These are phyloP conservation scores for Heteromurus nitidus DNA, from an alignment of 2,888 invertebrate species.

Conservation along the genomic window DNA sequence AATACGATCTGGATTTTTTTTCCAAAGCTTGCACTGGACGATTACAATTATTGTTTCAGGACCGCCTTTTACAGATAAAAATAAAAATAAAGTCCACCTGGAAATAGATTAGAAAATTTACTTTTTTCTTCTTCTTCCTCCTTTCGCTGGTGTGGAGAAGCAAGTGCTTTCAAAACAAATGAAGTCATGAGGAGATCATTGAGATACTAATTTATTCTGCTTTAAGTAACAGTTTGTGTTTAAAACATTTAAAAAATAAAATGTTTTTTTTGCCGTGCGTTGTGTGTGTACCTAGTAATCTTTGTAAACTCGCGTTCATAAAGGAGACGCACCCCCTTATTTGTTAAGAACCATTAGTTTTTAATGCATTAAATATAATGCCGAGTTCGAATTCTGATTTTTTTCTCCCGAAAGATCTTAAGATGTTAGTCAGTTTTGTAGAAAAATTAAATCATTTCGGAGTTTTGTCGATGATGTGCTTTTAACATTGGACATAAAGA, in stretches of 20 bases:
- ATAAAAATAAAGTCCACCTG: constrained; percentile 59
- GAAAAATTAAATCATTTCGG: no score
- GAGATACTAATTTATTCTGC: constrained; percentile 27
- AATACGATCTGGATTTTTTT: background rate
- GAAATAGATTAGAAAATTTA: constrained; percentile 27
- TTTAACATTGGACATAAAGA: no score
- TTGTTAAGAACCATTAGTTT: constrained; percentile 42
- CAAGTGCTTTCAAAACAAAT: constrained; percentile 30
- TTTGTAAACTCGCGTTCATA: background rate
- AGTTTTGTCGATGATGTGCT: no score
- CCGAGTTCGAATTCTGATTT: no score
- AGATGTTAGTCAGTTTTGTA: no score
- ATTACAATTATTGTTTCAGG: constrained; percentile 44
- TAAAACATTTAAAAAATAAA: constrained; percentile 16
- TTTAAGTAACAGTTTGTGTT: background rate
- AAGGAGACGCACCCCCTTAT: constrained; percentile 41
- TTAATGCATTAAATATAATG: constrained; percentile 40
- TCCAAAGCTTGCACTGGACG: background rate
- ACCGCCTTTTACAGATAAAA: constrained; percentile 64
- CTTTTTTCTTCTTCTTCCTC: background rate
- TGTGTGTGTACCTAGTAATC: constrained; percentile 18
- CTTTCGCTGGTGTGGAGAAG: background rate
- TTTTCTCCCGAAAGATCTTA: no score
- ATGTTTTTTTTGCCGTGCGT: constrained; percentile 20
- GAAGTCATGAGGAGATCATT: constrained; percentile 24